Percentiles rank a stretch among this genome's conserved stretches.
Evolutionary conservation across 2,888 invertebrate genomes (phyloP).

Genomic region (Pachliopta kotzebuea): DNA sequence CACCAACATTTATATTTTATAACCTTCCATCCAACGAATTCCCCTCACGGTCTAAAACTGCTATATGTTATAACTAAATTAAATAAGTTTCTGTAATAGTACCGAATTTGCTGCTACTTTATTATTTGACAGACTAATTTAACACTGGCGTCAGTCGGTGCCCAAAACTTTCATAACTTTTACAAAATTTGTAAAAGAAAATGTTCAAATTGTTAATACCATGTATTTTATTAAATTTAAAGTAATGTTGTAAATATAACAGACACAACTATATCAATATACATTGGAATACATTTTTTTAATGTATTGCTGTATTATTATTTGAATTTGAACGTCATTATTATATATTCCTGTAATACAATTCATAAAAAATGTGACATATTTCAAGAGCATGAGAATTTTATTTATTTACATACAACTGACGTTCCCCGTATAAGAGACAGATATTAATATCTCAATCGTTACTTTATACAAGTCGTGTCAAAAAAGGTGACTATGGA

Average conservation of each 20-base stretch:
- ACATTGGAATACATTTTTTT: neutral
- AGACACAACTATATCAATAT: neutral
- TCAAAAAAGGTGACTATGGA: no score
- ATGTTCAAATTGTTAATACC: slow-evolving; percentile 20
- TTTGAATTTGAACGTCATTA: no score
- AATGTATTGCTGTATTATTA: neutral
- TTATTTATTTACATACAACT: no score
- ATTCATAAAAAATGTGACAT: no score
- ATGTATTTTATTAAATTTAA: slow-evolving; percentile 27
- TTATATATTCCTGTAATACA: no score
- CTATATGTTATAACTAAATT: slow-evolving; percentile 19
- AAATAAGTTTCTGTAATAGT: slow-evolving; percentile 24
- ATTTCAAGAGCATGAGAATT: no score
- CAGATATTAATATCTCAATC: no score
- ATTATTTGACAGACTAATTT: slow-evolving; percentile 27
- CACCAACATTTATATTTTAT: slow-evolving; percentile 5
- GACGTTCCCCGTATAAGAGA: no score
- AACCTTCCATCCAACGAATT: slow-evolving; percentile 7
- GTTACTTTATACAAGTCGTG: no score
- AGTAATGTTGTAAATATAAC: neutral
- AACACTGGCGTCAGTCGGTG: slow-evolving; percentile 28
- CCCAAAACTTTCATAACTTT: slow-evolving; percentile 23
- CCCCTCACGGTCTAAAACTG: slow-evolving; percentile 13
- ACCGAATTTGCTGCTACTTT: slow-evolving; percentile 16
- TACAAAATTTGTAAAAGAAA: slow-evolving; percentile 17